Conservation (phyloP, 2,797 vertebrate species). For the Siniperca undulata region DNA sequence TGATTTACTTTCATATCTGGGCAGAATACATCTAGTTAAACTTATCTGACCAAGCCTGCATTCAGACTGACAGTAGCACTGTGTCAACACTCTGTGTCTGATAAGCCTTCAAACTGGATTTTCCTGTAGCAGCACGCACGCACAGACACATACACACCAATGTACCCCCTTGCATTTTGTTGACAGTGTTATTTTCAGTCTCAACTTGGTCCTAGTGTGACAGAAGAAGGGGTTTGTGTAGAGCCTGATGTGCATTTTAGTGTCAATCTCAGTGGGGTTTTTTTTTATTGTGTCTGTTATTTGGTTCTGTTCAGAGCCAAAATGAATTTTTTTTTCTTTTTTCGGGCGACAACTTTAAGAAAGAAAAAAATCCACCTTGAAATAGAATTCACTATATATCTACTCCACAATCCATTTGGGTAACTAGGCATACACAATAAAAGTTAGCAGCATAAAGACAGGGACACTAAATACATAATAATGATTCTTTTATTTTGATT, state of each 20-base stretch:
- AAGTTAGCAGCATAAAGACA: background rate
- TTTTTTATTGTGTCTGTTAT: constrained; percentile 19
- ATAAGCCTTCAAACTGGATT: constrained; percentile 10
- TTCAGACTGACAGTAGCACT: constrained; percentile 36
- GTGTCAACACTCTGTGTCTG: background rate
- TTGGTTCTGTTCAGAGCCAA: constrained; percentile 26
- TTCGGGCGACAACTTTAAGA: background rate
- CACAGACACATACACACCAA: background rate
- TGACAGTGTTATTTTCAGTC: constrained; percentile 50
- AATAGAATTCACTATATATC: background rate
- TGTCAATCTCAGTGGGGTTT: constrained; percentile 19
- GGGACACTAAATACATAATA: background rate
- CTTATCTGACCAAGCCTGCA: constrained; percentile 5
- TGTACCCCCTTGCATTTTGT: background rate
- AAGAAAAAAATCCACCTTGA: constrained; percentile 51
- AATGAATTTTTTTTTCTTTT: background rate
- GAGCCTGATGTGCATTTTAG: constrained; percentile 40
- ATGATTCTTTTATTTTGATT: background rate
- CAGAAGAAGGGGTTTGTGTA: constrained; percentile 15
- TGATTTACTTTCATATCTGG: constrained; percentile 48
- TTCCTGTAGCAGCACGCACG: background rate
- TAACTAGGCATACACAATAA: background rate
- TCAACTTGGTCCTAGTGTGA: constrained; percentile 30
- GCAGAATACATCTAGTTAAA: constrained; percentile 10
- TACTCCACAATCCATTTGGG: background rate